These are phyloP conservation scores for Cecidostiba fungosa DNA, from an alignment of 2,888 invertebrate genomes.

Conservation along the genomic window DNA sequence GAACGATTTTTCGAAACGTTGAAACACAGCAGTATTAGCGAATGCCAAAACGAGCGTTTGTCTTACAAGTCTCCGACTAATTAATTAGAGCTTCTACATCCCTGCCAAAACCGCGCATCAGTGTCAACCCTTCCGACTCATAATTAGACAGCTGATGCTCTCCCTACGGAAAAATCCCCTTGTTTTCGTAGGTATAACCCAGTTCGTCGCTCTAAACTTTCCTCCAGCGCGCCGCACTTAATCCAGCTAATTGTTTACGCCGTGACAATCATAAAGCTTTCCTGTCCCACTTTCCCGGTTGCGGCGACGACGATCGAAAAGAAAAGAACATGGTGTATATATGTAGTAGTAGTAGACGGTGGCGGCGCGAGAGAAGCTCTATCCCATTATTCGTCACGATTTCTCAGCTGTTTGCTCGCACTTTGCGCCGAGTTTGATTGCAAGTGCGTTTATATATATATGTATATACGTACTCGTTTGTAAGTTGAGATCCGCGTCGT, in stretches of 20 bases:
- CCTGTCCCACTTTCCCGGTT: constrained; percentile 34
- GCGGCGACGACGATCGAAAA: constrained; percentile 11
- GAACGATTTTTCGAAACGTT: no score
- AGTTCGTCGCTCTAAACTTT: constrained; percentile 45
- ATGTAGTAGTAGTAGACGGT: neutral
- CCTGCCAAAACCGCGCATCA: neutral
- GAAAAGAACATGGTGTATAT: constrained; percentile 35
- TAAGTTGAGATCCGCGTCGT: constrained; percentile 82
- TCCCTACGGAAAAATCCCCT: neutral
- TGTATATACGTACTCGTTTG: constrained; percentile 82
- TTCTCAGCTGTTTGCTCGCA: constrained; percentile 50
- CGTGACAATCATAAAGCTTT: constrained; percentile 75
- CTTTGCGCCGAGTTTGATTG: constrained; percentile 54
- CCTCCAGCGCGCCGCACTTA: constrained; percentile 67
- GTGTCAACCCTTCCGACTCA: neutral
- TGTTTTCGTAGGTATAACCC: constrained; percentile 27
- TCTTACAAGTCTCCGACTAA: neutral
- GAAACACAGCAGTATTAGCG: no score
- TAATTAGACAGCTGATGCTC: constrained; percentile 39
- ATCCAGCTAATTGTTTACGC: constrained; percentile 78
- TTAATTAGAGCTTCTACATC: neutral
- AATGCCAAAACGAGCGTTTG: no score
- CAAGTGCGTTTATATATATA: neutral
- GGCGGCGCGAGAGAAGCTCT: neutral
- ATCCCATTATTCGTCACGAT: constrained; percentile 57